Conservation (phyloP, 2,797 vertebrate genomes). For the Saxicola maurus region DNA sequence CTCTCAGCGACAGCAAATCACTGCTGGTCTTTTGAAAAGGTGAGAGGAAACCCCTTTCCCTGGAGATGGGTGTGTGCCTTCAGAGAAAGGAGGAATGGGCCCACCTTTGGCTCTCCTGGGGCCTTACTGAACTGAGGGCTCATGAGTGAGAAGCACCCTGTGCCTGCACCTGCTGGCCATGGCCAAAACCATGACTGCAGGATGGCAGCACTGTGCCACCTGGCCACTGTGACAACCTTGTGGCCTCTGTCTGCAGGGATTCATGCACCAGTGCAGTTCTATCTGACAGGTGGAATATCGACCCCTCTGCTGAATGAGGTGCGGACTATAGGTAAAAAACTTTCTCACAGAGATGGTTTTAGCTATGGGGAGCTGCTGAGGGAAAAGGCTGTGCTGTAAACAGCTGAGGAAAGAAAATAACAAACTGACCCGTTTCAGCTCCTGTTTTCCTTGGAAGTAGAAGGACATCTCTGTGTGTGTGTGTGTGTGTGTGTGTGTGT, state of each 20-base stretch:
- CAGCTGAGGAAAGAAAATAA: not conserved
- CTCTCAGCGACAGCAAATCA: rapidly evolving
- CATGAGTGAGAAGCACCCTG: rapidly evolving
- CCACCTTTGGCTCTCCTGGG: not conserved
- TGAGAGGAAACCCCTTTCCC: not conserved
- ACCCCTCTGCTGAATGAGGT: not conserved
- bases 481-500: not conserved
- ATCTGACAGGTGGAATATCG: not conserved
- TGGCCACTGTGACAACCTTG: not conserved
- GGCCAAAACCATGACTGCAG: not conserved
- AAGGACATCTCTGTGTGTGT: not conserved
- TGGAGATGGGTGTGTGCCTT: not conserved
- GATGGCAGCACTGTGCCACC: not conserved
- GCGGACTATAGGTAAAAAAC: not conserved
- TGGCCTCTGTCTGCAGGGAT: not conserved
- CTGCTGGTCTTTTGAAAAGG: not conserved
- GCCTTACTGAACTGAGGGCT: not conserved
- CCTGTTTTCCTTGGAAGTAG: not conserved
- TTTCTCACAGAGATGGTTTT: not conserved
- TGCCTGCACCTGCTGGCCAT: rapidly evolving
- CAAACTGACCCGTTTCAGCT: not conserved
- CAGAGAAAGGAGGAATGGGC: not conserved
- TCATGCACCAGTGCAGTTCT: not conserved
- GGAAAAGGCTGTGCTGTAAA: not conserved
- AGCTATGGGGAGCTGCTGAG: not conserved